Evolutionary conservation across 2,888 invertebrate genomes (phyloP).

Genomic region (Cryptophagus acutangulus): DNA sequence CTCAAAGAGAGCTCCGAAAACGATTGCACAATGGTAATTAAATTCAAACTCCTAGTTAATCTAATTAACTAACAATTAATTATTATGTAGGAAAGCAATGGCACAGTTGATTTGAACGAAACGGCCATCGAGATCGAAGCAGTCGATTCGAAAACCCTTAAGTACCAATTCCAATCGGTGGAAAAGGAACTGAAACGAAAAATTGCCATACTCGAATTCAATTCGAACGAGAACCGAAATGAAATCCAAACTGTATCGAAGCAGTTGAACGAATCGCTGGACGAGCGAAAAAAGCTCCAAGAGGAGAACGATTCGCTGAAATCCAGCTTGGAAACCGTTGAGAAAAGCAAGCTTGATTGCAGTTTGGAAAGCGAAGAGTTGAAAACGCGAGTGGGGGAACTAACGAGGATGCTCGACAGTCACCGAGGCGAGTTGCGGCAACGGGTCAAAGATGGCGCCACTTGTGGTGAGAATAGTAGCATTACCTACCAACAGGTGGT

Average conservation of each 20-base stretch:
- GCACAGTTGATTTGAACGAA: constrained; percentile 2
- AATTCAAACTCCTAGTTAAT: no score
- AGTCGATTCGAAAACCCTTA: constrained; percentile 44
- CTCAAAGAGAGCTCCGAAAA: constrained; percentile 10
- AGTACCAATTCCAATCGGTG: constrained; percentile 44
- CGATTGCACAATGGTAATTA: no score
- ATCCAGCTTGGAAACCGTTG: constrained; percentile 49
- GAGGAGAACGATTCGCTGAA: constrained; percentile 41
- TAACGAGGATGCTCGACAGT: constrained; percentile 26
- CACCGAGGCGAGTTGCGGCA: constrained; percentile 6
- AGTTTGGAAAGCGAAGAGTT: constrained; percentile 42
- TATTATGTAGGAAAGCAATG: no score
- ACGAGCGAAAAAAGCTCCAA: constrained; percentile 36
- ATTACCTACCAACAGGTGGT: constrained; percentile 51
- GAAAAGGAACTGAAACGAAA: constrained; percentile 41
- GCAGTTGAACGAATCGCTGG: constrained; percentile 32
- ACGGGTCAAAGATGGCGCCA: constrained; percentile 3
- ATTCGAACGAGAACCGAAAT: constrained; percentile 34
- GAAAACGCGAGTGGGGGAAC: constrained; percentile 40
- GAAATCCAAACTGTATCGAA: constrained; percentile 31
- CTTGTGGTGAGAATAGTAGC: constrained; percentile 16
- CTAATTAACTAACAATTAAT: no score
- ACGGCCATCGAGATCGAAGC: constrained; percentile 25
- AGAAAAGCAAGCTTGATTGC: constrained; percentile 50
- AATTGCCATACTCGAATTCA: constrained; percentile 40